Evolutionary conservation across 92 coral and sea anemone species (phyloP), one percentile per base, ranked within the genome.

Genomic region (Palythoa grandiflora): DNA sequence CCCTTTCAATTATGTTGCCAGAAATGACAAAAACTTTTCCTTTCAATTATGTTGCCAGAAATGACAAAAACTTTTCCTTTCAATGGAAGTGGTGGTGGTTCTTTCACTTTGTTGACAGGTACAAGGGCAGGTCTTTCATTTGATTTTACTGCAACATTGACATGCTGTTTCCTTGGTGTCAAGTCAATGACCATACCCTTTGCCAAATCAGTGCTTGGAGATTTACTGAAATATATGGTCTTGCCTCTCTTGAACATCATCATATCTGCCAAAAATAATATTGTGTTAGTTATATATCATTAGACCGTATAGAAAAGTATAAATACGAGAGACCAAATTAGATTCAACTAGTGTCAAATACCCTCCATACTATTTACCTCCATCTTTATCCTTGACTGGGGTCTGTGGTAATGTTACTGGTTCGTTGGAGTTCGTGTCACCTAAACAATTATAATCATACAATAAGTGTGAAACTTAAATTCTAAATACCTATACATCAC

Each of bases 121-220:
- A 85, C 88, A 57, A 15, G 39, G 80, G 71, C 15, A 2, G 92
- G 89, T 36, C 92, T 70, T n/a, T 85, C 83, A 57, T 85, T 90
- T 15, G 92, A 71, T n/a, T 12, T 84, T 0, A 68, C 68, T 38
- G 89, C 89, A 6, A 90, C 77, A 39, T 17, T 90, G 1, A 86
- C 92, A 84, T 89, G 89, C 73, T 89, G 70, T 72, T 89, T 89
- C 77, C 80, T 50, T 55, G 92, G 92, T 6, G 92, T 89, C 16
- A 89, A 57, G 21, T 71, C 54, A 16, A 89, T 68, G 28, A 89
- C 60, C 92, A 89, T 89, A 78, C 92, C 92, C 71, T 85, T 89
- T 38, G 70, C 17, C 70, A 63, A 19, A 63, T 63, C 70, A 16
- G 19, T 61, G 70, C 70, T 63, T 0, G 55, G 53, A 9, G 78